These are phyloP conservation scores for Parnassius apollo DNA, from an alignment of 2,888 invertebrate species.

Conservation along the genomic window DNA sequence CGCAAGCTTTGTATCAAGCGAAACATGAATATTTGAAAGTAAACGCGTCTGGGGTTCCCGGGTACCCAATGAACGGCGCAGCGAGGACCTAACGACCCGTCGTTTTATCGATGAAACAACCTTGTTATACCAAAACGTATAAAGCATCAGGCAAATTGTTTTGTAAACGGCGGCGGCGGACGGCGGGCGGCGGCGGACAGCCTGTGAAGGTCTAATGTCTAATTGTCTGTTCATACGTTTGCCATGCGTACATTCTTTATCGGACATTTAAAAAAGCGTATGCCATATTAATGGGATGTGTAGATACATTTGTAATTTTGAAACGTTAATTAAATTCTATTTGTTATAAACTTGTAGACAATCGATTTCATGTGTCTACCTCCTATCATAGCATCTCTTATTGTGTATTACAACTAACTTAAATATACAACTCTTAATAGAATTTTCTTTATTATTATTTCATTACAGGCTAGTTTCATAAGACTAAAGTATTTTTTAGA, in stretches of 20 bases:
- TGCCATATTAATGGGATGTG: background rate
- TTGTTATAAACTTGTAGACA: too few species aligned
- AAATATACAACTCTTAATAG: too few species aligned
- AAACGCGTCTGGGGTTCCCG: slow-evolving; percentile 19
- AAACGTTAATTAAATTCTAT: too few species aligned
- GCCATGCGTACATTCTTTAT: slow-evolving; percentile 3
- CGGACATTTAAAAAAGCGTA: background rate
- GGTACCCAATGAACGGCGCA: slow-evolving; percentile 13
- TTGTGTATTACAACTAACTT: too few species aligned
- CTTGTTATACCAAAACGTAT: slow-evolving; percentile 36
- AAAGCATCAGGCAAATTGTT: slow-evolving; percentile 34
- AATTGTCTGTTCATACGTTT: slow-evolving; percentile 12
- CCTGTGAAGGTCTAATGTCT: slow-evolving; percentile 30
- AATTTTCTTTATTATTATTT: too few species aligned
- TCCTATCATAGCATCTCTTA: too few species aligned
- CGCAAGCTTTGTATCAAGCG: slow-evolving; percentile 5
- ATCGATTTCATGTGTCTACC: too few species aligned
- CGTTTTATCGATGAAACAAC: slow-evolving; percentile 35
- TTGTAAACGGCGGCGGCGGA: slow-evolving; percentile 34
- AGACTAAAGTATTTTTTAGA: too few species aligned
- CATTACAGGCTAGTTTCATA: too few species aligned
- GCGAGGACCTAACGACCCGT: slow-evolving; percentile 33
- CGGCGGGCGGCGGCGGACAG: slow-evolving; percentile 32
- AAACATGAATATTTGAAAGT: slow-evolving; percentile 26
- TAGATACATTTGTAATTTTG: too few species aligned